Evolutionary conservation across 2,888 invertebrate species (phyloP).

Genomic region (Opisthograptis luteolata): DNA sequence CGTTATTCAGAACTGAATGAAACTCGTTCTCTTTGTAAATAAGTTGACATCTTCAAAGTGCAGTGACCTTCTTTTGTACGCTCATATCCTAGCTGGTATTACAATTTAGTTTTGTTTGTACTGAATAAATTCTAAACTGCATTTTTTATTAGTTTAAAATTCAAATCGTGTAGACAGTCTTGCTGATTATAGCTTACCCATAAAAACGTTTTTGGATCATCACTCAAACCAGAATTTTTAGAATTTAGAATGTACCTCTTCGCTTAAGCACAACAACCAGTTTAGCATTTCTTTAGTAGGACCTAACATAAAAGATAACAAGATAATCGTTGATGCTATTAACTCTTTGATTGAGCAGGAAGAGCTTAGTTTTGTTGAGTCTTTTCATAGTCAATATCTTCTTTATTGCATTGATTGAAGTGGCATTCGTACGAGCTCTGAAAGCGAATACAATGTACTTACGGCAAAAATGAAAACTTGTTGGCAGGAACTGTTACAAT

Average conservation of each 20-base stretch:
- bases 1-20: slow-evolving; percentile 15
- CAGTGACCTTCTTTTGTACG: slow-evolving; percentile 23
- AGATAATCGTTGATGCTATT: slow-evolving; percentile 1
- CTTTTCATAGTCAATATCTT: slow-evolving; percentile 22
- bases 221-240: too few species aligned
- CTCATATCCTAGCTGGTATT: slow-evolving; percentile 10
- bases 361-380: slow-evolving; percentile 29
- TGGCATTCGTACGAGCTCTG: slow-evolving; percentile 4
- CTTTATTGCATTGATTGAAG: slow-evolving; percentile 18
- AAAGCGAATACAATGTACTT: too few species aligned
- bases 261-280: too few species aligned
- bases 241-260: too few species aligned
- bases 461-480: too few species aligned
- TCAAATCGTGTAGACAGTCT: too few species aligned
- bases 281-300: too few species aligned
- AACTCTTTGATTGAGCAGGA: slow-evolving; percentile 23
- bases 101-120: slow-evolving; percentile 7
- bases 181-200: too few species aligned
- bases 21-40: slow-evolving; percentile 25
- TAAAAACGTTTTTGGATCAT: too few species aligned
- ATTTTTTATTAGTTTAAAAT: too few species aligned
- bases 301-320: too few species aligned
- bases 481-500: too few species aligned
- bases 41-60: slow-evolving; percentile 15
- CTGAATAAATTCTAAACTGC: not conserved